These are phyloP conservation scores for Lasius platythorax DNA, from an alignment of 2,888 invertebrate genomes.

Conservation along the genomic window DNA sequence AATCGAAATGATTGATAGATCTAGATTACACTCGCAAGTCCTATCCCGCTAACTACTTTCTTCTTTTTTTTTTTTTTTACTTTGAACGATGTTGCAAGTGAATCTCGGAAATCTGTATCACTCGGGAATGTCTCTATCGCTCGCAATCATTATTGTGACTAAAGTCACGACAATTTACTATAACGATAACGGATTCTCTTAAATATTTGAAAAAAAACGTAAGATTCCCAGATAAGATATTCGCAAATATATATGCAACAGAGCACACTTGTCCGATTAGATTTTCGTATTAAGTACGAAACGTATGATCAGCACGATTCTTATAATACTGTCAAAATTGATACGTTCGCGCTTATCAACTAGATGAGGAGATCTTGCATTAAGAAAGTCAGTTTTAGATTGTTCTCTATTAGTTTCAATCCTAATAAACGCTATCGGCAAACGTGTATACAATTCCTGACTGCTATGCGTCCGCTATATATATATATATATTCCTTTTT, in stretches of 20 bases:
- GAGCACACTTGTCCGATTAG: neutral
- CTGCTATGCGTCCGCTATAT: neutral
- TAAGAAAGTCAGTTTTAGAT: neutral
- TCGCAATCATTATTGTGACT: neutral
- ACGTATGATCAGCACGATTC: neutral
- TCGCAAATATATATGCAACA: neutral
- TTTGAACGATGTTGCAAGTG: neutral
- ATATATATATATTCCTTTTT: conserved; percentile 8
- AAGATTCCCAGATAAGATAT: neutral
- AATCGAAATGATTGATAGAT: conserved; percentile 7
- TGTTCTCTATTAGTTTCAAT: neutral
- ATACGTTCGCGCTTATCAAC: conserved; percentile 6
- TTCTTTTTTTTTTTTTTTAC: conserved; percentile 18
- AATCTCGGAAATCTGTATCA: neutral
- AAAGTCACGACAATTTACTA: neutral
- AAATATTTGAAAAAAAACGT: conserved; percentile 14
- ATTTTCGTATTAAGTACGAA: conserved; percentile 13
- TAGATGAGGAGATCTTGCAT: neutral
- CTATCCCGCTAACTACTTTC: neutral
- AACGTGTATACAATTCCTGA: neutral
- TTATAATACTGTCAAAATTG: conserved; percentile 21
- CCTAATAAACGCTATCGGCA: conserved; percentile 19
- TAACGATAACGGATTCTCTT: conserved; percentile 17
- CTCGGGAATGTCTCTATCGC: neutral
- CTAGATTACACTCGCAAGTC: neutral